Conservation (phyloP, 2,888 invertebrate species). For the Parelbella ahira region DNA sequence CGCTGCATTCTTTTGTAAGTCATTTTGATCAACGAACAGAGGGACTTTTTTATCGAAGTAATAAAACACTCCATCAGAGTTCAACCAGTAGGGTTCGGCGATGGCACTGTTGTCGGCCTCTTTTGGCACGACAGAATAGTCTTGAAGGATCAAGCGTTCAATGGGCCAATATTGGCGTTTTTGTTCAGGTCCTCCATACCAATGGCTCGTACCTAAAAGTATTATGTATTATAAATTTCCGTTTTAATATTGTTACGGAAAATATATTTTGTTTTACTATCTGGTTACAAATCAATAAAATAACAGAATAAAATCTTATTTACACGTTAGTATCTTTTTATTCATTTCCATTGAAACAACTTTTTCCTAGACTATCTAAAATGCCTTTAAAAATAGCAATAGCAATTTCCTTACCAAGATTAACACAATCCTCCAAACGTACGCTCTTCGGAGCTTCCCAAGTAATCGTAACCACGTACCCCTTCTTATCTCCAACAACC, state of each 20-base stretch:
- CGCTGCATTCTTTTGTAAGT: slow-evolving; percentile 59
- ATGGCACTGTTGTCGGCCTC: slow-evolving; percentile 79
- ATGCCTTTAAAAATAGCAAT: no score
- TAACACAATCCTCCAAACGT: slow-evolving; percentile 57
- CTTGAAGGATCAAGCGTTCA: slow-evolving; percentile 68
- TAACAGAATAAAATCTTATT: no score
- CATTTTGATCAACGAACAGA: slow-evolving; percentile 84
- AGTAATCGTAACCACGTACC: slow-evolving; percentile 51
- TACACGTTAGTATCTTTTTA: no score
- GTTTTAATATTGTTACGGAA: neutral
- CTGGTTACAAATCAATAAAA: no score
- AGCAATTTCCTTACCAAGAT: slow-evolving; percentile 54
- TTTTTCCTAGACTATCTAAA: no score
- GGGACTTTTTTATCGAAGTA: slow-evolving; percentile 83
- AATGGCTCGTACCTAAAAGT: slow-evolving; percentile 71
- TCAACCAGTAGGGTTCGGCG: slow-evolving; percentile 84
- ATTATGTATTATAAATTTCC: no score
- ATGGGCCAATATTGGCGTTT: slow-evolving; percentile 83
- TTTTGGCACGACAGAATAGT: slow-evolving; percentile 80
- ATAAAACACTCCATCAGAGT: slow-evolving; percentile 82
- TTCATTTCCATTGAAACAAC: no score
- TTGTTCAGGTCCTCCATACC: slow-evolving; percentile 84
- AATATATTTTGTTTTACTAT: no score
- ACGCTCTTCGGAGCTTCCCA: slow-evolving; percentile 54
- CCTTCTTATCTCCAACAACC: slow-evolving; percentile 40